Percentiles rank a stretch among this genome's conserved stretches.
phyloP scores from a whole-genome alignment of 2,888 invertebrate genomes.

The Caenorhabditis sp. region DNA sequence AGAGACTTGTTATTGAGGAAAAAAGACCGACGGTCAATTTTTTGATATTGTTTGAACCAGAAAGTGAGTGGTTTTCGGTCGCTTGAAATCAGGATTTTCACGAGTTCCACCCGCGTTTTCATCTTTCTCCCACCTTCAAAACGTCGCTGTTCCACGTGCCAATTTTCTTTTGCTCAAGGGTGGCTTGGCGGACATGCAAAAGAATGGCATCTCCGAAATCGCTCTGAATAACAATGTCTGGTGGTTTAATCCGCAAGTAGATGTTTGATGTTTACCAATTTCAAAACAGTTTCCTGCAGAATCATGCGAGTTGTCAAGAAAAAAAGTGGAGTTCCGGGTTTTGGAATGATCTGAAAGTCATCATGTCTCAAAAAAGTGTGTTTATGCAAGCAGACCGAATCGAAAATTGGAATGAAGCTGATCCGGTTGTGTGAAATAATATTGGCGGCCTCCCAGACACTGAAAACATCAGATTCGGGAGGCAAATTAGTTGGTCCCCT shows the following conservation, averaged over 20 bases:
- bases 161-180: conserved; percentile 73
- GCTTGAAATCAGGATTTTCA: conserved; percentile 40
- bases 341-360: conserved; percentile 60
- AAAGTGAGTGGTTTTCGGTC: conserved; percentile 38
- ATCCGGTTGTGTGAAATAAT: conserved; percentile 79
- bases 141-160: conserved; percentile 78
- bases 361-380: background rate
- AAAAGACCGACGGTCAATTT: conserved; percentile 62
- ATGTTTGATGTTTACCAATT: conserved; percentile 66
- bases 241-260: background rate
- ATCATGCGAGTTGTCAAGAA: conserved; percentile 76
- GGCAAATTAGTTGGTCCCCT: conserved; percentile 22
- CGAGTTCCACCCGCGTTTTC: background rate
- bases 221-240: conserved; percentile 60
- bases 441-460: conserved; percentile 81
- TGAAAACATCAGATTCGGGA: conserved; percentile 48
- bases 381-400: conserved; percentile 38
- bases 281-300: conserved; percentile 77
- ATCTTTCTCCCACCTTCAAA: conserved; percentile 66
- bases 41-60: conserved; percentile 55
- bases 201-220: conserved; percentile 76
- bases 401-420: conserved; percentile 79
- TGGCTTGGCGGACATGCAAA: conserved; percentile 75
- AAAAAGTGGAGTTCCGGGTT: conserved; percentile 58
- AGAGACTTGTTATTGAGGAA: conserved; percentile 58